Conservation (phyloP, 2,888 invertebrate species). For the Drosophila planitibia region DNA sequence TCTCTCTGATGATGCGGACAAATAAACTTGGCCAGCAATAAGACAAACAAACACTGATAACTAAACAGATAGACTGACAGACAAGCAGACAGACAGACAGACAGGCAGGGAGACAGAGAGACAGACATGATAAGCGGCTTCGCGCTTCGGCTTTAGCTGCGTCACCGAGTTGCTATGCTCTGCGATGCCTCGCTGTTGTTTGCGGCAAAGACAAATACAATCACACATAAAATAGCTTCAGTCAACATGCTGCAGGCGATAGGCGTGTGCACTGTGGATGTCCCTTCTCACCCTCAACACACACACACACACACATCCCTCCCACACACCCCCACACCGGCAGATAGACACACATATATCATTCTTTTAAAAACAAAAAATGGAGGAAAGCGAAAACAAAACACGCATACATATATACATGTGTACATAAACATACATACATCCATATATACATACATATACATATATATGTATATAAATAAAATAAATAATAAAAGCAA, state of each 20-base stretch:
- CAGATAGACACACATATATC: conserved; percentile 5
- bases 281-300: not conserved
- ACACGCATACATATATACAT: not conserved
- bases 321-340: not conserved
- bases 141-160: conserved; percentile 13
- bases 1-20: conserved; percentile 33
- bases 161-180: not conserved
- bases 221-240: conserved; percentile 60
- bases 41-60: conserved; percentile 38
- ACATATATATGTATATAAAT: not conserved
- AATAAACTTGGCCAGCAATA: conserved; percentile 56
- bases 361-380: conserved; percentile 12
- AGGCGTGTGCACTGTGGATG: conserved; percentile 4
- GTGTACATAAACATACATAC: not conserved
- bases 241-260: conserved; percentile 35
- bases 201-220: conserved; percentile 67
- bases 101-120: conserved; percentile 2
- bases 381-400: conserved; percentile 24
- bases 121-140: conserved; percentile 46
- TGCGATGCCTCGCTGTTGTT: conserved; percentile 32
- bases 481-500: conserved; percentile 49
- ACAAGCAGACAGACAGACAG: conserved; percentile 6
- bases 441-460: not conserved
- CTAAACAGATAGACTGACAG: conserved; percentile 7
- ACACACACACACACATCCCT: not conserved